Evolutionary conservation across 2,888 invertebrate genomes (phyloP).

Genomic region (Chrysolina haemoptera): DNA sequence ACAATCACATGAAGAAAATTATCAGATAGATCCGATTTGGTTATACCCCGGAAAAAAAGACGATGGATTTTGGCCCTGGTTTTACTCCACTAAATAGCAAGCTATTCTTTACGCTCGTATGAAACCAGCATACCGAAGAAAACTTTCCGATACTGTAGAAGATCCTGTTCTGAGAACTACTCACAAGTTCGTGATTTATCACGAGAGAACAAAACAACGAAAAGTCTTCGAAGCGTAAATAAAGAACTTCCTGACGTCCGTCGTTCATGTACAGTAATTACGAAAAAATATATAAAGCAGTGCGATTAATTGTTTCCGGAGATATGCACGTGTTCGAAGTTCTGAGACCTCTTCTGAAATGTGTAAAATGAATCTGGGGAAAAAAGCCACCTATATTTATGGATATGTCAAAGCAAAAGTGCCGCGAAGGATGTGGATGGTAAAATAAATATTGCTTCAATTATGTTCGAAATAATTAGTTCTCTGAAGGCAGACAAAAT

Average conservation of each 20-base stretch:
- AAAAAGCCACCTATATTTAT: conserved; percentile 1
- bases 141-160: no score
- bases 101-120: no score
- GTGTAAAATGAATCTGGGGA: not conserved
- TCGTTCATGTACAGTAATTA: conserved; percentile 12
- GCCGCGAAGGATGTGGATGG: conserved; percentile 1
- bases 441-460: conserved; percentile 6
- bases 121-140: no score
- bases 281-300: conserved; percentile 12
- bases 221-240: conserved; percentile 5
- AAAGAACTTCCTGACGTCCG: conserved; percentile 7
- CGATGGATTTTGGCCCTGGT: no score
- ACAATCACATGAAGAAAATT: no score
- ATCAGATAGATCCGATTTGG: no score
- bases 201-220: not conserved
- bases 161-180: not conserved
- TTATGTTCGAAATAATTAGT: not conserved
- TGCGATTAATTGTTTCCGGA: conserved; percentile 16
- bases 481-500: no score
- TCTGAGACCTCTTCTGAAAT: not conserved
- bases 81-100: no score
- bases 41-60: no score
- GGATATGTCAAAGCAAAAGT: conserved; percentile 7
- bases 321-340: conserved; percentile 5
- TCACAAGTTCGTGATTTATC: not conserved